Evolutionary conservation across 2,888 invertebrate genomes (phyloP), one percentile per base, ranked within the genome.

Genomic region (Drosophila anomelani): DNA sequence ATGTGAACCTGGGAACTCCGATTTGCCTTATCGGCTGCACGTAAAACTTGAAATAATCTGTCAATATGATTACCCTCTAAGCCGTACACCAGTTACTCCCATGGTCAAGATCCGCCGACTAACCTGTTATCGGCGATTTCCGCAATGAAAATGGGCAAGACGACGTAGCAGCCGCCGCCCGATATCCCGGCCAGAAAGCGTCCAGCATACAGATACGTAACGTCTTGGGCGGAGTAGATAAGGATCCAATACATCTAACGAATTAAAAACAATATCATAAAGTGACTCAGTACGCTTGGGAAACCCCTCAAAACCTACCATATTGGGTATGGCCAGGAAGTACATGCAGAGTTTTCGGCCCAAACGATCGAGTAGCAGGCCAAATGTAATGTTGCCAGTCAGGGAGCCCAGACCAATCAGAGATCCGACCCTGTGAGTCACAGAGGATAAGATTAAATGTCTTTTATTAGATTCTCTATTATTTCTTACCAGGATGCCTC

Each of bases 61-160:
- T 23, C 36, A 29, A 26, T 34, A 17, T 38, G 39, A 38, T 59
- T 41, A 46, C 47, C 32, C 23, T 10, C 39, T 51, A 49, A 61
- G 26, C 55, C 13, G 9, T 9, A 39, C 5, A 15, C 32, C 51
- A 39, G 47, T 53, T 53, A 10, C n/a, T 34, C 70, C n/a, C 12
- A 20, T 29, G n/a, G 26, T 12, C 9, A 46, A 43, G n/a, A 26
- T 20, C 20, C 7, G 5, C 26, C 7, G 5, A 82, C 87, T 84
- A 71, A 91, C 91, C 78, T 77, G 29, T 79, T 79, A 58, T 91
- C 88, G 7, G 91, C 81, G 34, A 92, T 92, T 79, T 92, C 92
- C 12, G 90, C 79, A 10, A 92, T 77, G 47, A 81, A 92, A 56
- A 92, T 77, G 23, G 92, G 91, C 15, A 91, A 64, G 1, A 81